These are phyloP conservation scores for Ischnus inquisitorius DNA, from an alignment of 2,888 invertebrate species.

Conservation along the genomic window DNA sequence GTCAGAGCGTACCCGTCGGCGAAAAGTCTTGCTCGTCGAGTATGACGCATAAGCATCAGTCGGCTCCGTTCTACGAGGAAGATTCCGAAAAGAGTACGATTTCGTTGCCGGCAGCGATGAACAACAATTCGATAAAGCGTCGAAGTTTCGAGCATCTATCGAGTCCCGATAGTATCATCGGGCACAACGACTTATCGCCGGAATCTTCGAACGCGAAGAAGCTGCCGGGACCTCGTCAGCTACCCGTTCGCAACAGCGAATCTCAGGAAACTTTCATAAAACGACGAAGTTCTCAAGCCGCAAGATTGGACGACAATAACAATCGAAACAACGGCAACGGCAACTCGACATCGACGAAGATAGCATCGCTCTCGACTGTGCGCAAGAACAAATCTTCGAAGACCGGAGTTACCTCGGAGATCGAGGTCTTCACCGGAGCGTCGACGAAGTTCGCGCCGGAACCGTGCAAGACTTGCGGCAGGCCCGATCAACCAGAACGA, in stretches of 20 bases:
- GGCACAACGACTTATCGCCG: constrained; percentile 56
- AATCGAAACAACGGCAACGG: constrained; percentile 72
- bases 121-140: constrained; percentile 71
- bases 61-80: constrained; percentile 46
- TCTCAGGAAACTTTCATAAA: constrained; percentile 44
- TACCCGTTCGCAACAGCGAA: constrained; percentile 49
- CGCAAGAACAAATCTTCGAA: constrained; percentile 73
- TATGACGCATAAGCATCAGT: constrained; percentile 33
- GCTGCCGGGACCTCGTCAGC: constrained; percentile 54
- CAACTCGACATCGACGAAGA: constrained; percentile 52
- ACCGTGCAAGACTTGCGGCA: constrained; percentile 89
- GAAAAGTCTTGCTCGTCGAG: constrained; percentile 62
- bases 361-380: constrained; percentile 73
- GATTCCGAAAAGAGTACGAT: constrained; percentile 52
- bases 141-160: constrained; percentile 75
- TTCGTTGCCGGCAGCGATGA: constrained; percentile 64
- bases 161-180: constrained; percentile 59
- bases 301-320: constrained; percentile 80
- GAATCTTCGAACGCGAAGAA: constrained; percentile 72
- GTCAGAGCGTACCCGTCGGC: constrained; percentile 70
- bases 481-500: constrained; percentile 90
- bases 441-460: constrained; percentile 82
- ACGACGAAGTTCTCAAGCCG: constrained; percentile 65
- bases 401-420: constrained; percentile 72
- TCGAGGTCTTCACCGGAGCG: constrained; percentile 76